Evolutionary conservation across 2,113 vertebrate species (phyloP), one percentile per base, ranked within the genome.

Genomic region (Oncorhynchus clarkii): DNA sequence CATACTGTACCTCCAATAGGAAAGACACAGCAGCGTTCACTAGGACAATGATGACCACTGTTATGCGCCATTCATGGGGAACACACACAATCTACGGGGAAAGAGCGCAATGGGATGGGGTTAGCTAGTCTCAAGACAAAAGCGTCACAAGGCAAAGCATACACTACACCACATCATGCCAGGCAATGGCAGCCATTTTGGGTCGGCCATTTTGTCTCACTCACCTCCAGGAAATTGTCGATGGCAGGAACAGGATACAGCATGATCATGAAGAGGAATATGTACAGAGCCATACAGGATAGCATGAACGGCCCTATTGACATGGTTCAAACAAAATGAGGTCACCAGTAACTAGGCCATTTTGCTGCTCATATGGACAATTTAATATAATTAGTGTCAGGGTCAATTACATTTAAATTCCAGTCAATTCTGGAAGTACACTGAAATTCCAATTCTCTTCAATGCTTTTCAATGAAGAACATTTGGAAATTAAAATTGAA

Each of bases 11-110:
- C 97, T 99, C 98, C 1, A 93, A 83, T 74, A 95, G 54, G 79
- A 97, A 72, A 0, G 95, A 97, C 0, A 95, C 92, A 9, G 89
- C 59, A 12, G 93, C 89, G 79, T 99, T 98, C 67, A 88, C 76
- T 59, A 93, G 4, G 74, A 99, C 82, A n/a, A 99, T 92, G 79
- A 95, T 0, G 65, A 97, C 90, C 83, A 99, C 88, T 48, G 80
- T 92, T 13, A 95, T 3, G 29, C 98, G 96, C 98, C 98, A 99
- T 78, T 92, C 83, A 34, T 90, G 83, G 1, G 98, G 98, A 88
- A 99, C 92, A 84, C 96, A 97, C 59, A 97, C 95, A 1, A 99
- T 94, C 97, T 99, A 91, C 6, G 79, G 76, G 83, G 75, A 79
- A 73, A 75, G 59, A 73, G 60, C 48, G 71, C 27, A 78, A 29